Evolutionary conservation across 1,140 invertebrate genomes (phyloP).

Genomic region (Calosoma granatense): DNA sequence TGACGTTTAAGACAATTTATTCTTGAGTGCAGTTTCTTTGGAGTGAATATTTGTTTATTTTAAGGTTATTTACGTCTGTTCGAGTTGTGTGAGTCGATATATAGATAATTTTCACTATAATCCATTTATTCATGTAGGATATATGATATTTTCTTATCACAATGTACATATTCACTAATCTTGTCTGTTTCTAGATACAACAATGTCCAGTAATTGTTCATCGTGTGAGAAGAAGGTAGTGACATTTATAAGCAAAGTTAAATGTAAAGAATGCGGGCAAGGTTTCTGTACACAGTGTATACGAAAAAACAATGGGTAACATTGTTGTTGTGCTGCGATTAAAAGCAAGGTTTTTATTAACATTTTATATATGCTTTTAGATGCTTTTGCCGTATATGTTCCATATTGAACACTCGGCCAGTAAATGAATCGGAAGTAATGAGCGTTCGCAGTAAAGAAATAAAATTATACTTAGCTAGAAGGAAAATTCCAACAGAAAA

Average conservation of each 20-base stretch:
- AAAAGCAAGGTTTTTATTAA: neutral
- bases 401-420: neutral
- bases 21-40: too few relatives aligned
- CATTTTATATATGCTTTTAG: neutral
- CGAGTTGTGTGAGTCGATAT: too few relatives aligned
- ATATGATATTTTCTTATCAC: too few relatives aligned
- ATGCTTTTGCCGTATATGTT: neutral
- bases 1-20: too few relatives aligned
- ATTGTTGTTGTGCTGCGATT: neutral
- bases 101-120: too few relatives aligned
- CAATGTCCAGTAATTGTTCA: neutral
- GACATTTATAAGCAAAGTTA: neutral
- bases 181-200: neutral
- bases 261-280: conserved; percentile 1
- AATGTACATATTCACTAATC: too few relatives aligned
- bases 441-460: neutral
- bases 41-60: too few relatives aligned
- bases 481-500: neutral
- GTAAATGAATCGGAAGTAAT: neutral
- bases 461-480: neutral
- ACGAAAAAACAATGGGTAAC: neutral
- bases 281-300: neutral
- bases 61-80: too few relatives aligned
- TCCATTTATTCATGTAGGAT: too few relatives aligned
- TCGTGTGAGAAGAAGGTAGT: neutral